Evolutionary conservation across 2,113 vertebrate species (phyloP).

Genomic region (Xiphias gladius): DNA sequence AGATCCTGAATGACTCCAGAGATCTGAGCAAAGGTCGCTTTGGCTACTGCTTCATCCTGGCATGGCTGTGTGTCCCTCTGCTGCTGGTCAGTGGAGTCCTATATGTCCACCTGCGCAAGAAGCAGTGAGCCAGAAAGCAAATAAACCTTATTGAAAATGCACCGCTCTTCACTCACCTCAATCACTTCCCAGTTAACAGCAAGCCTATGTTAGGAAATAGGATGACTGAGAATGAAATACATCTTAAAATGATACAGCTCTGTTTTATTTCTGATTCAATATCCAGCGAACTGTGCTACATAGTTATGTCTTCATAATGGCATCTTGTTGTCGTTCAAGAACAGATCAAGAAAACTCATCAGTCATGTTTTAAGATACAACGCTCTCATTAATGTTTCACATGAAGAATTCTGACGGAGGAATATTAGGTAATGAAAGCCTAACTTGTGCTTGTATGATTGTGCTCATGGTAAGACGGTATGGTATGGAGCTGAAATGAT

Average conservation of each 20-base stretch:
- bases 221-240: constrained; percentile 18
- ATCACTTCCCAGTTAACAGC: not conserved
- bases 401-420: not conserved
- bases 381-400: not conserved
- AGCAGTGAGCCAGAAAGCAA: constrained; percentile 72
- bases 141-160: not conserved
- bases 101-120: constrained; percentile 90
- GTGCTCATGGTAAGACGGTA: not conserved
- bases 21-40: constrained; percentile 82
- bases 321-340: constrained; percentile 6
- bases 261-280: constrained; percentile 7
- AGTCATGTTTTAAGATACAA: constrained; percentile 1
- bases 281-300: not conserved
- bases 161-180: not conserved
- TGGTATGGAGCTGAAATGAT: not conserved
- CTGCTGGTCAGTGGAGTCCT: constrained; percentile 87
- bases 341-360: constrained; percentile 3
- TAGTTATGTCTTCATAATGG: not conserved
- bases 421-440: not conserved
- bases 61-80: constrained; percentile 90
- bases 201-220: not conserved
- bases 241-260: not conserved
- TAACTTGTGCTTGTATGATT: not conserved
- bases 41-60: constrained; percentile 90
- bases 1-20: constrained; percentile 80